Base-by-base conservation (phyloP, 1,140 invertebrate genomes). In the Bradysia coprophila region DNA sequence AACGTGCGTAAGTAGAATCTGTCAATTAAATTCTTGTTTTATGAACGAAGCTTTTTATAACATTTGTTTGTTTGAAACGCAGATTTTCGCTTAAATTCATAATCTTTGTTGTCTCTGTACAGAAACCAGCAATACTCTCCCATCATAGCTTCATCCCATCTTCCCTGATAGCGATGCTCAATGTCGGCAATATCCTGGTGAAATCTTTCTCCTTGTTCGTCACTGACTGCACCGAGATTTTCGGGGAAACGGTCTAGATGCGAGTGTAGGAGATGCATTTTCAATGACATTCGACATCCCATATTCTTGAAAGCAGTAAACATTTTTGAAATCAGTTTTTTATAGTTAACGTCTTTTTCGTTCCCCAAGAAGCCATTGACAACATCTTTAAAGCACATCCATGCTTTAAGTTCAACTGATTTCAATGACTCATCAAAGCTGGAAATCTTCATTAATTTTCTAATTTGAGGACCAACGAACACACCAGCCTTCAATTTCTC, bases 391-490 rank as follows among this genome's bases (percentile, higher is more conserved):
- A 45, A 47, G 33, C 39, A 41, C 18, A 41, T 21, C 40, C 43
- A 47, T 11, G 46, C 43, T 22, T 42, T 9, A 23, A 36, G 40
- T 38, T 47, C 43, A 18, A 37, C 1, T 38, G n/a, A 15, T 39
- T 16, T 47, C 45, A 48, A 46, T 22, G 24, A 40, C 15, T 32
- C 11, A 24, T 41, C 22, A 39, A 47, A 50, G 4, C 43, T 37
- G 42, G 32, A 34, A 47, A 51, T 42, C 11, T 19, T 44, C 18
- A 48, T 40, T 16, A 54, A 34, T n/a, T 40, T 44, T 31, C 47
- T 36, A 37, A 55, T 55, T 38, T 56, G 31, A 21, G 50, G 48
- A 22, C 48, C 48, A 44, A 45, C 48, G 47, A 57, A 57, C 34
- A 57, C 49, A 20, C 44, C 48, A 38, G 44, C 47, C 44, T 55